Evolutionary conservation across 2,113 vertebrate species (phyloP).

Genomic region (Amazona guildingii): DNA sequence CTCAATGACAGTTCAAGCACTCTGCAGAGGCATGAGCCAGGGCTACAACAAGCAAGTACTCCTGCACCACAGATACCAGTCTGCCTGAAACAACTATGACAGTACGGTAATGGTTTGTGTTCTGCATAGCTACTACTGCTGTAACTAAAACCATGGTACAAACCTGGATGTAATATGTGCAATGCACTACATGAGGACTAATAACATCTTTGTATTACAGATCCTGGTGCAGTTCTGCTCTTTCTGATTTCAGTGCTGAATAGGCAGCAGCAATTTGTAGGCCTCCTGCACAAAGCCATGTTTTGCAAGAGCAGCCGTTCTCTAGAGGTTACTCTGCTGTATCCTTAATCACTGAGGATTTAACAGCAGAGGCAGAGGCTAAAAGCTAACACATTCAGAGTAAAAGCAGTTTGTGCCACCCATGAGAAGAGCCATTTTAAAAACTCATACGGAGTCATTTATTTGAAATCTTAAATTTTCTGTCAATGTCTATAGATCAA

Average conservation of each 20-base stretch:
- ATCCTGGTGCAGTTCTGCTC: neutral
- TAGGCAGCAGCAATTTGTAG: neutral
- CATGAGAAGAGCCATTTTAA: neutral
- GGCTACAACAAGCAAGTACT: neutral
- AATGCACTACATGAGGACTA: neutral
- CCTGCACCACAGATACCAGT: neutral
- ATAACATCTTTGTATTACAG: rapidly evolving
- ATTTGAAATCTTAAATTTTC: neutral
- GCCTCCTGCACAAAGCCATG: rapidly evolving
- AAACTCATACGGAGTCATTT: neutral
- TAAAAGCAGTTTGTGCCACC: neutral
- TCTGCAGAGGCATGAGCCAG: neutral
- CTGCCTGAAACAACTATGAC: neutral
- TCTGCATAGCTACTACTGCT: neutral
- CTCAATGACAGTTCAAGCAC: neutral
- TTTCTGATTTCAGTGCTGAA: neutral
- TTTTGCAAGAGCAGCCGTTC: neutral
- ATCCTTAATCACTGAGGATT: neutral
- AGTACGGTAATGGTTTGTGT: neutral
- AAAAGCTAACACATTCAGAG: neutral
- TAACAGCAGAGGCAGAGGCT: neutral
- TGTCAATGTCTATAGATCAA: neutral
- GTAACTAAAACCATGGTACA: neutral
- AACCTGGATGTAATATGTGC: neutral
- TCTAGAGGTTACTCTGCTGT: neutral